Evolutionary conservation across 2,113 vertebrate species (phyloP).

Genomic region (Odontesthes bonariensis): DNA sequence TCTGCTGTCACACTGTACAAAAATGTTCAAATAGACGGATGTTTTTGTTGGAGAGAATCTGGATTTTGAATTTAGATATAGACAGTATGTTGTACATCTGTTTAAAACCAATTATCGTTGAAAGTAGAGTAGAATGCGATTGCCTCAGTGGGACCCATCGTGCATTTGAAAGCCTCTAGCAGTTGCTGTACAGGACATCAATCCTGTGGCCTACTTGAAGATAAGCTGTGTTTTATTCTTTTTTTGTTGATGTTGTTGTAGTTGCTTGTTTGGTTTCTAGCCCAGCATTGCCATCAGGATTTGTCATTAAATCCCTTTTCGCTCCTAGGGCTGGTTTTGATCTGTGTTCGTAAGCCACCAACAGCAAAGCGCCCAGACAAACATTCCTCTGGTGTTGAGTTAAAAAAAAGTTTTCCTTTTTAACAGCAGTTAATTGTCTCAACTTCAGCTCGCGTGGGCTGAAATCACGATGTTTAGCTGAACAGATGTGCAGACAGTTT

Average conservation of each 20-base stretch:
- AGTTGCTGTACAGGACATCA: conserved; percentile 6
- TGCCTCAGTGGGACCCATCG: conserved; percentile 4
- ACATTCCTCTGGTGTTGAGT: neutral
- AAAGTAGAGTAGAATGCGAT: neutral
- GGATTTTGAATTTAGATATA: neutral
- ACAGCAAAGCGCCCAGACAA: neutral
- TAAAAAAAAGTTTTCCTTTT: neutral
- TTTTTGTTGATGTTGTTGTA: too few species aligned
- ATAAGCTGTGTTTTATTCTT: conserved; percentile 56
- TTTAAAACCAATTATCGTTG: neutral
- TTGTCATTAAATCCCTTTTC: conserved; percentile 59
- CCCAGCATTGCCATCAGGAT: conserved; percentile 65
- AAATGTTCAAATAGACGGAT: conserved; percentile 11
- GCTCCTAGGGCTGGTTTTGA: conserved; percentile 30
- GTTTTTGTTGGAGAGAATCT: neutral
- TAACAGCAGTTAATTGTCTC: neutral
- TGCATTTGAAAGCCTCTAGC: conserved; percentile 33
- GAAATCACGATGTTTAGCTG: conserved; percentile 31
- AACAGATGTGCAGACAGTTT: conserved; percentile 9
- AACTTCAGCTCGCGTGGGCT: conserved; percentile 1
- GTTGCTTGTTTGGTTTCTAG: conserved; percentile 29
- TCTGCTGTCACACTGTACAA: conserved; percentile 15
- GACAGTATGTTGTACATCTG: neutral
- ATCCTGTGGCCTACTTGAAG: conserved; percentile 53
- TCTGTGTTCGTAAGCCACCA: neutral